A percentile compares a stretch with the other conserved stretches of the same genome.
Evolutionary conservation across 2,797 vertebrate species (phyloP).

Genomic region (Pipistrellus nathusii): DNA sequence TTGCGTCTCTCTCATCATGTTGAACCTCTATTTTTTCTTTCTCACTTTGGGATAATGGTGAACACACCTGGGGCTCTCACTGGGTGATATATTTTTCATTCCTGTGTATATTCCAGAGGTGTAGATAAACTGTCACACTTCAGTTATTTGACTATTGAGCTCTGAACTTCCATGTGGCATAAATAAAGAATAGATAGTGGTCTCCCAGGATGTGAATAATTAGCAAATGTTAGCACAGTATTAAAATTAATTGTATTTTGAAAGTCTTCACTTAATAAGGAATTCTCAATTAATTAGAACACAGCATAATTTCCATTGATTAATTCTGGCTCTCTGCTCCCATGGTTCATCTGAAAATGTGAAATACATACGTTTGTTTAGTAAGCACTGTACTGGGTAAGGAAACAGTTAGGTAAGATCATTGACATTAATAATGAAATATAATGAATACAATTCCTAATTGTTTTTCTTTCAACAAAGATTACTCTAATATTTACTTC

Average conservation of each 20-base stretch:
- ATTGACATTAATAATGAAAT: slow-evolving; percentile 41
- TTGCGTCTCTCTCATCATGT: neutral
- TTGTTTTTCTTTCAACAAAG: neutral
- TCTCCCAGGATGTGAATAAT: neutral
- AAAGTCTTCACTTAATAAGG: slow-evolving; percentile 3
- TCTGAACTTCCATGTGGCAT: neutral
- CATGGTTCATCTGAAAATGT: neutral
- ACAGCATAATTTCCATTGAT: neutral
- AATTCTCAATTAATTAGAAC: slow-evolving; percentile 24
- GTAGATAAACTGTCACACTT: neutral
- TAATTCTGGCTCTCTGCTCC: slow-evolving; percentile 7
- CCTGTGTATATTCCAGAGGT: neutral
- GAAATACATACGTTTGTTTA: neutral
- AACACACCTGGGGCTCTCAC: neutral
- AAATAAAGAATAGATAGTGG: neutral
- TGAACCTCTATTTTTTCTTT: neutral
- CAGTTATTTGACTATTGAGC: neutral
- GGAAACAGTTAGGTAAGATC: slow-evolving; percentile 5
- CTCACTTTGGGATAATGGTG: neutral
- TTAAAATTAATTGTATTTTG: neutral
- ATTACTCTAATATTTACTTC: neutral
- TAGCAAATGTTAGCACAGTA: neutral
- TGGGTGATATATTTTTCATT: neutral
- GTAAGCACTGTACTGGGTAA: neutral
- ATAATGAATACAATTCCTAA: neutral